Percentiles rank a stretch among this genome's conserved stretches.
Conservation (phyloP, 2,888 invertebrate genomes). For the Eupithecia inturbata region DNA sequence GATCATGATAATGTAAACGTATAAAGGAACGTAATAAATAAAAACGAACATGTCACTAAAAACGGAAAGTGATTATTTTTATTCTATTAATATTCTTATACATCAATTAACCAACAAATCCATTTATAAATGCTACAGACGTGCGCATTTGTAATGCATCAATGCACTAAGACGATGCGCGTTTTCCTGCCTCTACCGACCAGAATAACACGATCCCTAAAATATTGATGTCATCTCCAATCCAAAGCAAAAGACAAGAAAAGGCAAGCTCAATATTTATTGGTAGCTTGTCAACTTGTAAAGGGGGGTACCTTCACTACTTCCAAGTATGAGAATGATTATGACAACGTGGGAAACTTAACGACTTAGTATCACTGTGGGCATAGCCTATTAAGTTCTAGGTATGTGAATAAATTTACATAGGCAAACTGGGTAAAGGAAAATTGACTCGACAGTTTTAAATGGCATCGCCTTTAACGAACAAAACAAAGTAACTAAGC, state of each 20-base stretch:
- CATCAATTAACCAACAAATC: conserved; percentile 41
- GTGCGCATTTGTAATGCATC: conserved; percentile 48
- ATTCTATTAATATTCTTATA: conserved; percentile 32
- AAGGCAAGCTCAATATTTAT: conserved; percentile 45
- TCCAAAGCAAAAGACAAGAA: conserved; percentile 40
- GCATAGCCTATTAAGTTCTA: conserved; percentile 44
- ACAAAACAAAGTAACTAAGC: conserved; percentile 25
- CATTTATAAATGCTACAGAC: conserved; percentile 46
- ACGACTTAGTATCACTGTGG: conserved; percentile 49
- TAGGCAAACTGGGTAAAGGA: conserved; percentile 32
- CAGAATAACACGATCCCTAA: conserved; percentile 47
- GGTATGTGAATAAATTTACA: conserved; percentile 34
- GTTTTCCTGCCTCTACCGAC: conserved; percentile 49
- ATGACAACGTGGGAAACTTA: conserved; percentile 47
- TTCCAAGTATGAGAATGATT: conserved; percentile 36
- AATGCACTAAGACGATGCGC: conserved; percentile 47
- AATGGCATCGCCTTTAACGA: conserved; percentile 39
- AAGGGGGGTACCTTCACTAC: conserved; percentile 35
- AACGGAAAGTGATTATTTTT: conserved; percentile 13
- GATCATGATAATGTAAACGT: no score
- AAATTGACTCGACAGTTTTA: conserved; percentile 42
- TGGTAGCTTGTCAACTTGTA: conserved; percentile 50
- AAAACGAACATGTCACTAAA: background rate
- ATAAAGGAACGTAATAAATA: no score
- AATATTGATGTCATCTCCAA: conserved; percentile 42